phyloP scores from a whole-genome alignment of 2,797 vertebrate genomes.

The Acanthurus leucopareius region DNA sequence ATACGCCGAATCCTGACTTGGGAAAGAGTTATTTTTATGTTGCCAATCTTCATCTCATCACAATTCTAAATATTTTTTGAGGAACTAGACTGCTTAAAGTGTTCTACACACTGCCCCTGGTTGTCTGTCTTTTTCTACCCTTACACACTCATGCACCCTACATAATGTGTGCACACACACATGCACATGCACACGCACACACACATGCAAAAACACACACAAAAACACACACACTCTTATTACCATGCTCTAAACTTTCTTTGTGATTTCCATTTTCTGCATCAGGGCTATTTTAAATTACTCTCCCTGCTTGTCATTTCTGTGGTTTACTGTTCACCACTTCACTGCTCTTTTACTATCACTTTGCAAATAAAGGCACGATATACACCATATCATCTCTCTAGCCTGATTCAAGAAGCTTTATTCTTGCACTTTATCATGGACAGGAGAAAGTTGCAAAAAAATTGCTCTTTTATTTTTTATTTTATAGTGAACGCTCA shows the following conservation, averaged over 20 bases:
- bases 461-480: not conserved
- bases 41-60: slow-evolving; percentile 41
- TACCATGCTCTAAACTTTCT: slow-evolving; percentile 11
- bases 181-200: slow-evolving; percentile 4
- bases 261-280: slow-evolving; percentile 46
- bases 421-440: not conserved
- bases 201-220: not conserved
- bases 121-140: slow-evolving; percentile 10
- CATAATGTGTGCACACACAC: not conserved
- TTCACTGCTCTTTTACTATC: slow-evolving; percentile 20
- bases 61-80: slow-evolving; percentile 29
- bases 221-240: not conserved
- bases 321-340: slow-evolving; percentile 40
- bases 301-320: slow-evolving; percentile 30
- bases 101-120: slow-evolving; percentile 18
- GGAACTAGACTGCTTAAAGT: slow-evolving; percentile 18
- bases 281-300: slow-evolving; percentile 46
- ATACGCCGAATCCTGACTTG: slow-evolving; percentile 31
- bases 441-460: not conserved
- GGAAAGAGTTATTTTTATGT: slow-evolving; percentile 43
- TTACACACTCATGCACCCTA: not conserved
- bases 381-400: slow-evolving; percentile 1
- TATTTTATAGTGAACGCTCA: not conserved
- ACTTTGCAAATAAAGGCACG: slow-evolving; percentile 9
- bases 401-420: not conserved